These are phyloP conservation scores for Platyura marginata DNA, from an alignment of 1,140 invertebrate species.

Conservation along the genomic window DNA sequence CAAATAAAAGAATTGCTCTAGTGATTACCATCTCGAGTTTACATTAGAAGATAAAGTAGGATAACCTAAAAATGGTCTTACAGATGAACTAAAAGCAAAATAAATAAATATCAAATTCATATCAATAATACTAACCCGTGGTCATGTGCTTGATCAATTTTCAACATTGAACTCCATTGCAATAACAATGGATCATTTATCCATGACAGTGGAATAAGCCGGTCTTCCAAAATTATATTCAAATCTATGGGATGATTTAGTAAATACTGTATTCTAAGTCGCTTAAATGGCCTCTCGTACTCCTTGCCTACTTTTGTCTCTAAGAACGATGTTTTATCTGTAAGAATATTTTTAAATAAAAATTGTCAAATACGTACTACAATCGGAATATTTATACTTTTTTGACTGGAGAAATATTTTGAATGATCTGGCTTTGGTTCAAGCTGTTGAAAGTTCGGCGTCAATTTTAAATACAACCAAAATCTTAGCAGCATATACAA, in stretches of 20 bases:
- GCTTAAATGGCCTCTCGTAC: constrained; percentile 39
- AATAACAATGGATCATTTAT: constrained; percentile 39
- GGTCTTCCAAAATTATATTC: constrained; percentile 44
- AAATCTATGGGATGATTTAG: constrained; percentile 52
- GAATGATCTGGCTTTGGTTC: constrained; percentile 3
- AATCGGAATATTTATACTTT: too few relatives aligned
- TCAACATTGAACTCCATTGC: constrained; percentile 51
- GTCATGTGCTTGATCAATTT: constrained; percentile 49
- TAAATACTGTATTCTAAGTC: constrained; percentile 47
- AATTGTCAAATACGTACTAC: too few relatives aligned
- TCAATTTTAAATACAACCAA: constrained; percentile 39
- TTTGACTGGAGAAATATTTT: background rate
- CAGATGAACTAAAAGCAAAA: too few relatives aligned
- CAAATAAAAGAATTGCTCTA: too few relatives aligned
- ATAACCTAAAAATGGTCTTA: too few relatives aligned
- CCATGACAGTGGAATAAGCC: constrained; percentile 51
- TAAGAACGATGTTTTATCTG: constrained; percentile 36
- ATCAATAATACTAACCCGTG: constrained; percentile 32
- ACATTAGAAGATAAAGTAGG: too few relatives aligned
- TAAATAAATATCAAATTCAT: too few relatives aligned
- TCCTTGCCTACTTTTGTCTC: constrained; percentile 34
- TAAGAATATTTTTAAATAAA: background rate
- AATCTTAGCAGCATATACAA: constrained; percentile 52
- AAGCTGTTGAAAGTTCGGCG: constrained; percentile 10
- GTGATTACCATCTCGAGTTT: too few relatives aligned